Conservation (phyloP, 2,888 invertebrate genomes). For the Cephus rjabovi region DNA sequence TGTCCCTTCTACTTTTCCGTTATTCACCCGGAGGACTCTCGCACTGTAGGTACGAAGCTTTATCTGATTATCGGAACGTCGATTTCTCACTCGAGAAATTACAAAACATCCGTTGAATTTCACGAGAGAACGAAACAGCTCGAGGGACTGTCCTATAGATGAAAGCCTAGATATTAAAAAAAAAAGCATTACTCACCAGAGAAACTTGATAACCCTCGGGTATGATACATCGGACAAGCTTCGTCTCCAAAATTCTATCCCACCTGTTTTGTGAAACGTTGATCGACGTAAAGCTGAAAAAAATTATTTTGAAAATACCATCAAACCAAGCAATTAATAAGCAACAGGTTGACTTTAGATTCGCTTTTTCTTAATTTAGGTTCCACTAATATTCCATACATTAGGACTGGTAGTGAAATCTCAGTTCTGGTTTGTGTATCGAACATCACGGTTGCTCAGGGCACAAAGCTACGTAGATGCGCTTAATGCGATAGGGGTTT, state of each 20-base stretch:
- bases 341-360: too few relatives aligned
- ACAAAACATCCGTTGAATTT: background rate
- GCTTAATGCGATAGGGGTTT: background rate
- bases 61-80: constrained; percentile 6
- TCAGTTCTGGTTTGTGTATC: background rate
- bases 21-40: background rate
- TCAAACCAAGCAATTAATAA: background rate
- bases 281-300: background rate
- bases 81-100: constrained; percentile 7
- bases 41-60: background rate
- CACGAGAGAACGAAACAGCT: background rate
- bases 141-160: background rate
- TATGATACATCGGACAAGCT: background rate
- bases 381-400: background rate
- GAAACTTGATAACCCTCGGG: background rate
- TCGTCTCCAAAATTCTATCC: background rate
- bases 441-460: background rate
- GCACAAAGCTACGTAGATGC: background rate
- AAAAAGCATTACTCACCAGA: background rate
- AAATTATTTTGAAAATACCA: background rate
- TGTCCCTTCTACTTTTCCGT: background rate
- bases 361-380: background rate
- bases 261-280: background rate
- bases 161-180: background rate
- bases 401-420: background rate